Base-by-base conservation (phyloP, 1,140 invertebrate species). In the Drosophila pruinosa region DNA sequence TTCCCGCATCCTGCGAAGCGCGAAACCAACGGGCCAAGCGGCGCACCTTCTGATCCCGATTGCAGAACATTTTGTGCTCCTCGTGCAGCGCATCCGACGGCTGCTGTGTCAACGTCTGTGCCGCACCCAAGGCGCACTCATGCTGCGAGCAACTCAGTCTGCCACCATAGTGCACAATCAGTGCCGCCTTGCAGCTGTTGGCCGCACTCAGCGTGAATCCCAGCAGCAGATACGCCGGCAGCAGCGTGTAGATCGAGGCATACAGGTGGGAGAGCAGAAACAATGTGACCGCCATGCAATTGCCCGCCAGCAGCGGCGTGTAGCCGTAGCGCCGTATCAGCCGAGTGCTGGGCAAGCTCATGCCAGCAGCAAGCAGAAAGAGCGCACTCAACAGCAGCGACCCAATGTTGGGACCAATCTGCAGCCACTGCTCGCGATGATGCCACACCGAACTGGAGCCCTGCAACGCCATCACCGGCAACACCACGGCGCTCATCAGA, bases 381-480 rank as follows among this genome's bases (percentile, higher is more conserved):
- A 93, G 88, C 0, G 92, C 82, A 1, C 93, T 92, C 7, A 94
- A 64, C 2, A 94, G 78, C 4, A 94, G 68, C 1, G 93, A 93
- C 0, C 94, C 94, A 4, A 94, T 78, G 59, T 89, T 92, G 48
- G 86, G 58, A 64, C 92, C 67, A 76, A 90, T n/a, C 14, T 70
- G 72, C 22, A 92, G 45, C 72, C 89, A 91, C 17, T 82, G 76
- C 26, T 91, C 90, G 5, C 90, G 75, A 39, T 92, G 91, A 56
- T 89, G 78, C 92, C 92, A 93, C 6, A 92, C 79, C 6, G 92
- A 92, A 45, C 93, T 91, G 43, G 92, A 92, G 19, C 90, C 93
- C 77, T 95, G 94, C 10, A 95, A 75, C 0, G 93, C 93, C 63
- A 94, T 91, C 36, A 95, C 92, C 0, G 94, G 94, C 61, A 94